phyloP scores from a whole-genome alignment of 2,888 invertebrate species.

The Metellina segmentata region DNA sequence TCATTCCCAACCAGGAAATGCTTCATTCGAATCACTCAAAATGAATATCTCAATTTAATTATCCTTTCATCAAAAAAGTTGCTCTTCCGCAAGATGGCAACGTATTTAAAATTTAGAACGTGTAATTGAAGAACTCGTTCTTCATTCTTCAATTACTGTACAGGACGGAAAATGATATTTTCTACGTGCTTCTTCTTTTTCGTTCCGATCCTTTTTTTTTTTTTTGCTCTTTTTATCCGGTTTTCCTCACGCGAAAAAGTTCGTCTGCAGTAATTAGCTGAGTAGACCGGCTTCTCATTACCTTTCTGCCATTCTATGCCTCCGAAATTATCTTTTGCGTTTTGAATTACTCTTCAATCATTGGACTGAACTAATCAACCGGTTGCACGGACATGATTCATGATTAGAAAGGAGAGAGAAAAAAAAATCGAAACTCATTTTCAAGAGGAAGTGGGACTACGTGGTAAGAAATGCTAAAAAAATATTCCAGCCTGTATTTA shows the following conservation, averaged over 20 bases:
- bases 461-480: background rate
- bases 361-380: constrained; percentile 46
- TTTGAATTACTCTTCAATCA: constrained; percentile 36
- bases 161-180: constrained; percentile 13
- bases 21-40: background rate
- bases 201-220: background rate
- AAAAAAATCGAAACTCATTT: constrained; percentile 48
- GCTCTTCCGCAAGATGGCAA: background rate
- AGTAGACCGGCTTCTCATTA: constrained; percentile 23
- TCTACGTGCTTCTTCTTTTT: background rate
- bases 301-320: constrained; percentile 4
- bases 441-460: background rate
- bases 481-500: too few species aligned
- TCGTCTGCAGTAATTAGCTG: constrained; percentile 29
- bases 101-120: constrained; percentile 16
- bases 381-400: constrained; percentile 54
- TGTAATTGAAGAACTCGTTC: constrained; percentile 6
- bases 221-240: background rate
- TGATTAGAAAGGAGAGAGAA: constrained; percentile 11
- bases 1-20: background rate
- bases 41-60: constrained; percentile 10
- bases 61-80: constrained; percentile 13
- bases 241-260: constrained; percentile 26
- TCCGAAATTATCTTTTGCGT: constrained; percentile 38
- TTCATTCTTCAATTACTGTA: constrained; percentile 16